A percentile compares a stretch with the other conserved stretches of the same genome.
Evolutionary conservation across 2,113 vertebrate genomes (phyloP).

Genomic region (Alexandromys fortis): DNA sequence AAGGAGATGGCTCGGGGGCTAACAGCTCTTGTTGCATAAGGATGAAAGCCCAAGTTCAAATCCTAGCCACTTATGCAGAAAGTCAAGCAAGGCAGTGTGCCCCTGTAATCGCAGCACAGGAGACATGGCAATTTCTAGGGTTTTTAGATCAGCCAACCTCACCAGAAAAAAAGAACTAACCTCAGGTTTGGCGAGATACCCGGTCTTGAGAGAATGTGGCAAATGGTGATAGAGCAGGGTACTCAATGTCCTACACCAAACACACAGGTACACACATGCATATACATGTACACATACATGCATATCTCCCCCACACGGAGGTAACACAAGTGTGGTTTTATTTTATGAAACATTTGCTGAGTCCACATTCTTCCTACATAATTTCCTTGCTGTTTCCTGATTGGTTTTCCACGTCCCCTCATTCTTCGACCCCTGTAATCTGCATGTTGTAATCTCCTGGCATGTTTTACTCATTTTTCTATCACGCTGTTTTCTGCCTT

Average conservation of each 20-base stretch:
- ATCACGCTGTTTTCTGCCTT: not conserved
- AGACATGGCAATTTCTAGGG: too few species aligned
- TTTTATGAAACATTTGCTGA: not conserved
- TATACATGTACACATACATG: not conserved
- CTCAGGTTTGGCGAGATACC: not conserved
- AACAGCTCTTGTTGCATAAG: not conserved
- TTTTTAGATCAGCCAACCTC: not conserved
- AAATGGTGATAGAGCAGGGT: not conserved
- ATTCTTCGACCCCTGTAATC: not conserved
- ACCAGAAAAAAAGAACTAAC: not conserved
- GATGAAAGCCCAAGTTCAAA: not conserved
- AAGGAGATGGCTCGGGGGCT: not conserved
- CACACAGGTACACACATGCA: not conserved
- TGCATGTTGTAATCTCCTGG: not conserved
- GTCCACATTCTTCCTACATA: slow-evolving; percentile 12
- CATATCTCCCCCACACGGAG: not conserved
- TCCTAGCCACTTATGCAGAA: not conserved
- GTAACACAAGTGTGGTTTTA: not conserved
- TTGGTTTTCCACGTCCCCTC: not conserved
- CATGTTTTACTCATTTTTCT: not conserved
- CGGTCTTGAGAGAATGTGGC: not conserved
- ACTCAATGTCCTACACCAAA: not conserved
- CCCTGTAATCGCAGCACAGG: not conserved
- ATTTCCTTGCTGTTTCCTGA: not conserved
- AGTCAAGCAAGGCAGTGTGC: not conserved